Conservation (phyloP, 2,888 invertebrate genomes). For the Caenorhabditis sp. region DNA sequence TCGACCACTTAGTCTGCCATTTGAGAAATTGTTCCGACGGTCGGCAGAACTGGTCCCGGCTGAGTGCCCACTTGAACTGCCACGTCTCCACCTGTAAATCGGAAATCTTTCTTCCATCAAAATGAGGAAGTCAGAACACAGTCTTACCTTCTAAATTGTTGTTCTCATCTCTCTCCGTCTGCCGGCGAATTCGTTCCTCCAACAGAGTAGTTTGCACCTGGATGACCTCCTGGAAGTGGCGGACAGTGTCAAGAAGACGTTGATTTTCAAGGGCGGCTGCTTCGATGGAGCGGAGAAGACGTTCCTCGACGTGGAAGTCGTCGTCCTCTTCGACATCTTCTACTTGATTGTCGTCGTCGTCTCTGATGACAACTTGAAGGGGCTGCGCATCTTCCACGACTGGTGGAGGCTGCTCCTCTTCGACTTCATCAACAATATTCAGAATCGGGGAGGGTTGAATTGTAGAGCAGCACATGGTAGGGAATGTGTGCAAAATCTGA, state of each 20-base stretch:
- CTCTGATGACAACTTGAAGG: constrained; percentile 1
- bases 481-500: background rate
- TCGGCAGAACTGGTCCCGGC: background rate
- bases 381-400: background rate
- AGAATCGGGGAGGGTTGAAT: background rate
- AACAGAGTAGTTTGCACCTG: constrained; percentile 24
- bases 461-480: constrained; percentile 21
- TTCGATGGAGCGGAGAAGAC: constrained; percentile 28
- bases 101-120: constrained; percentile 29
- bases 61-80: background rate
- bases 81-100: constrained; percentile 26
- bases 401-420: background rate
- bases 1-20: too few species aligned
- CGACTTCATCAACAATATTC: background rate
- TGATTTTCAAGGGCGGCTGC: constrained; percentile 13
- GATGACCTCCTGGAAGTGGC: constrained; percentile 13
- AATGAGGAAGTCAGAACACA: constrained; percentile 14
- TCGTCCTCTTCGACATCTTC: background rate
- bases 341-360: background rate
- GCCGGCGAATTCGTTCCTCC: constrained; percentile 8
- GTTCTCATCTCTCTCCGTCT: background rate
- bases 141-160: constrained; percentile 1
- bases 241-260: constrained; percentile 19
- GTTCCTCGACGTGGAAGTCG: constrained; percentile 2
- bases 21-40: background rate